Evolutionary conservation across 2,113 vertebrate species (phyloP), one percentile per base, ranked within the genome.

Genomic region (Cololabis saira): DNA sequence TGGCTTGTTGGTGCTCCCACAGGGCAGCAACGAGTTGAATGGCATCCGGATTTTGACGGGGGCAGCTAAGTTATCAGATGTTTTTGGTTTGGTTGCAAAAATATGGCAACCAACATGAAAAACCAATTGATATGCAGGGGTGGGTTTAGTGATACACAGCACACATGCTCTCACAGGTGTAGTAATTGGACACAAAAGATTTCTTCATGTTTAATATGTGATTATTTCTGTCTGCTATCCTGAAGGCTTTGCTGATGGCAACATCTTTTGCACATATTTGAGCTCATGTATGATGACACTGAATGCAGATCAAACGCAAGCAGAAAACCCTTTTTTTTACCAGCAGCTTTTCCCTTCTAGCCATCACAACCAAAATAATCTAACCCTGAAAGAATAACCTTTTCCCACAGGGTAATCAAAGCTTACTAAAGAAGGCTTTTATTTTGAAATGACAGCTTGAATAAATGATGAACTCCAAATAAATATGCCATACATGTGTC

Each of bases 1-100:
- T 80, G 74, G 57, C 71, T 81, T 78, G 74, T 70, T 76, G 80
- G 64, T 67, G 82, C 82, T 76, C 79, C 75, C 79, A 70, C 61
- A 4, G 76, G 76, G 76, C 87, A 71, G 74, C 84, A 85, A 71
- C 65, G 76, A 82, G 74, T 79, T 83, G 80, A 74, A 51, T 43
- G 57, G 54, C 75, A 78, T 74, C 67, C 61, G 60, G 61, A 74
- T 75, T 78, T 61, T 85, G 83, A 86, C 80, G 80, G 52, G 44
- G 45, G 47, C 63, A 49, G 71, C 60, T 57, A 56, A 78, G 76
- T 80, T 75, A 81, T 78, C 59, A 68, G 70, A 82, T 61, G 51
- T 80, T 87, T 84, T 79, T 73, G 78, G 76, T 80, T 81, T 49
- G 57, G 60, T 58, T 12, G 56, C 45, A 58, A 55, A 73, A 82